phyloP scores from a whole-genome alignment of 2,888 invertebrate genomes.

The Pseudanteris insignis region DNA sequence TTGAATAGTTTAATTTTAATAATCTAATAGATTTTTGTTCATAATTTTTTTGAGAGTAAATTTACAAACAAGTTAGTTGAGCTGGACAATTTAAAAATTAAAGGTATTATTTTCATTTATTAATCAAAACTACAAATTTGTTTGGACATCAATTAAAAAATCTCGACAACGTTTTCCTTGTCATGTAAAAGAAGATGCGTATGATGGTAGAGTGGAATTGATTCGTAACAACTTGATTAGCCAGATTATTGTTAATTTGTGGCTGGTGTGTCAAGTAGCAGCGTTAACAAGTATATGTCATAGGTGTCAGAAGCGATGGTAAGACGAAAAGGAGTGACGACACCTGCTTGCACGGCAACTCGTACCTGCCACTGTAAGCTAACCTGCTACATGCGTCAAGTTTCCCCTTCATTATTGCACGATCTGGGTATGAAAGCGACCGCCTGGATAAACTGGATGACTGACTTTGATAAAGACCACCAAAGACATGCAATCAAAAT shows the following conservation, averaged over 20 bases:
- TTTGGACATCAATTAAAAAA: too few species aligned
- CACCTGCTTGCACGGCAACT: constrained; percentile 37
- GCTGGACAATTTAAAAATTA: too few species aligned
- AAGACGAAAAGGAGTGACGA: constrained; percentile 40
- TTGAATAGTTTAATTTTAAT: too few species aligned
- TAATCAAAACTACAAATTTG: too few species aligned
- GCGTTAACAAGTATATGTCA: constrained; percentile 39
- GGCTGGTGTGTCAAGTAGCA: constrained; percentile 9
- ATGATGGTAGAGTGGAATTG: constrained; percentile 1
- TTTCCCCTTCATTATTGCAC: constrained; percentile 42
- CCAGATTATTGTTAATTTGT: constrained; percentile 20
- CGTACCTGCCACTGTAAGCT: constrained; percentile 40
- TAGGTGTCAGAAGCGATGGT: constrained; percentile 35
- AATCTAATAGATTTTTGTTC: too few species aligned
- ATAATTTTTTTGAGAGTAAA: too few species aligned
- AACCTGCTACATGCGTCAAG: constrained; percentile 42
- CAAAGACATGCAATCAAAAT: too few species aligned
- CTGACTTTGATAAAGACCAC: constrained; percentile 34
- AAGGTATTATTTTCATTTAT: too few species aligned
- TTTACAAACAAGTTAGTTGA: too few species aligned
- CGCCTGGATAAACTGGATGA: constrained; percentile 37
- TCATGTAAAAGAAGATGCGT: too few species aligned
- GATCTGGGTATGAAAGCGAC: constrained; percentile 33
- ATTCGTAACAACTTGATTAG: constrained; percentile 12
- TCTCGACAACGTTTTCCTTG: too few species aligned